A percentile compares a stretch with the other conserved stretches of the same genome.
Evolutionary conservation across 23 tunicate species (phyloP).

Genomic region (Ciona savignyi): DNA sequence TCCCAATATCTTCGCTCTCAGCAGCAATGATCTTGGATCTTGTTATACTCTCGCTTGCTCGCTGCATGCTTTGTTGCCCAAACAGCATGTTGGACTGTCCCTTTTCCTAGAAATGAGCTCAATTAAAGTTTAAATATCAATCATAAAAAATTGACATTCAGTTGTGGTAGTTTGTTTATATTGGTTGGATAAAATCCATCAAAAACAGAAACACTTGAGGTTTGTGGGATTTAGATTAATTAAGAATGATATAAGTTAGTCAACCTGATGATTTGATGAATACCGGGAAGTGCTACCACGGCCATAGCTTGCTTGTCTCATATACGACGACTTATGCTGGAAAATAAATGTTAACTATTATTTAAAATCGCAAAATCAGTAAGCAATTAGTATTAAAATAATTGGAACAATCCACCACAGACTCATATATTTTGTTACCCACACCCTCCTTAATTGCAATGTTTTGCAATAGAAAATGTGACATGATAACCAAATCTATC

Average conservation of each 20-base stretch:
- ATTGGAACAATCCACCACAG: neutral
- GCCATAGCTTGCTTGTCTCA: conserved; percentile 18
- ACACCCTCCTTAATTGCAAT: neutral
- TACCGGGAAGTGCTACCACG: conserved; percentile 18
- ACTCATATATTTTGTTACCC: neutral
- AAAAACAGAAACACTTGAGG: too few species aligned
- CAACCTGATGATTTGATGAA: neutral
- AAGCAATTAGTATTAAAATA: too few species aligned
- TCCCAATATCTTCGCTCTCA: conserved; percentile 38
- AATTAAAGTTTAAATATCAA: too few species aligned
- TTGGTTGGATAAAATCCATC: too few species aligned
- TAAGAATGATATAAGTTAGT: too few species aligned
- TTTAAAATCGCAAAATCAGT: neutral
- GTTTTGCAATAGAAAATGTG: too few species aligned
- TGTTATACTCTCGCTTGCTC: conserved; percentile 25
- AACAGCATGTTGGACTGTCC: conserved; percentile 16
- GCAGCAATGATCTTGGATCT: conserved; percentile 14
- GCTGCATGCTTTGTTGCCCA: conserved; percentile 24
- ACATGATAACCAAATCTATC: too few species aligned
- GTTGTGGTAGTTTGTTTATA: too few species aligned
- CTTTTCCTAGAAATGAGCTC: too few species aligned
- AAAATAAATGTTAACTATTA: neutral
- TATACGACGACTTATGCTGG: neutral
- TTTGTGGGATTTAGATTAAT: too few species aligned
- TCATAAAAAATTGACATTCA: too few species aligned